Conservation (phyloP, 2,797 vertebrate genomes). For the Coregonus ussuriensis region DNA sequence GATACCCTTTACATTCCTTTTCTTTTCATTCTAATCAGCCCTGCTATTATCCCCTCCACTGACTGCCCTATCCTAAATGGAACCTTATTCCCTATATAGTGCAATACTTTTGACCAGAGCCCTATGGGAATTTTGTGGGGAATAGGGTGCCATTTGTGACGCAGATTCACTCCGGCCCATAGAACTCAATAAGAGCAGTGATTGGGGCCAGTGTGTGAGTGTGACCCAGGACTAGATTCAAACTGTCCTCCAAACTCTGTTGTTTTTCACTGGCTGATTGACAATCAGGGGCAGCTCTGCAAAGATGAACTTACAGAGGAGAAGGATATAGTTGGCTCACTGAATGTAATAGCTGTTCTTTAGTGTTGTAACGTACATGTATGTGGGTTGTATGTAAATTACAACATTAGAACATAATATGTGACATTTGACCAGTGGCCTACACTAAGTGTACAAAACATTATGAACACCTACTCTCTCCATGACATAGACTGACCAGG, state of each 20-base stretch:
- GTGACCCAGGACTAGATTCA: neutral
- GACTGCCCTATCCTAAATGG: neutral
- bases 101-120: too few relatives aligned
- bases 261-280: neutral
- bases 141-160: too few relatives aligned
- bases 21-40: neutral
- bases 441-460: neutral
- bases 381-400: neutral
- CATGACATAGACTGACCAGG: too few relatives aligned
- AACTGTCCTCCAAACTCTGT: neutral
- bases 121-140: too few relatives aligned
- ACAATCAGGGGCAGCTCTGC: neutral
- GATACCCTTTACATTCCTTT: constrained; percentile 2
- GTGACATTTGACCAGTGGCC: neutral
- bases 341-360: neutral
- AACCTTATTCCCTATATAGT: too few relatives aligned
- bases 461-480: too few relatives aligned
- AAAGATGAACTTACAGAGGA: neutral
- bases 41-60: neutral
- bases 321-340: neutral
- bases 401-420: neutral
- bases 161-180: neutral
- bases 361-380: neutral
- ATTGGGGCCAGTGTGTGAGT: neutral
- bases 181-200: neutral